Conservation (phyloP, 2,113 vertebrate species). For the Mus pahari region DNA sequence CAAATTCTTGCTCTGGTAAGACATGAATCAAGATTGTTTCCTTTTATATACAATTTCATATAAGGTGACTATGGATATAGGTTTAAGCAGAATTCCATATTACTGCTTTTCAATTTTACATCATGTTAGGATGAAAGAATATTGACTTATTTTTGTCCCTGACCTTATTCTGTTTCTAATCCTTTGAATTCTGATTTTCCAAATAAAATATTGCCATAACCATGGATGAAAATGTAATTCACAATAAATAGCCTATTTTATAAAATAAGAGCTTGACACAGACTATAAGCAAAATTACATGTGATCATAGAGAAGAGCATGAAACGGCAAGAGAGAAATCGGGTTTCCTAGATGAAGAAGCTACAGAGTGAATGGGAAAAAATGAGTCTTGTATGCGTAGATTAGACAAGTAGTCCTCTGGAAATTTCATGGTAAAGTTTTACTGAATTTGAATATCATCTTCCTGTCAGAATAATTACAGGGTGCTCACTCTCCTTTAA, state of each 20-base stretch:
- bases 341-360: not conserved
- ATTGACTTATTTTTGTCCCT: not conserved
- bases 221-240: constrained; percentile 1
- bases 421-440: constrained; percentile 40
- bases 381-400: not conserved
- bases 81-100: not conserved
- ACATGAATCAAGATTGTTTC: not conserved
- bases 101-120: constrained; percentile 3
- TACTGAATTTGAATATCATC: constrained; percentile 49
- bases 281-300: not conserved
- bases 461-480: constrained; percentile 30
- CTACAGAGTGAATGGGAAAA: not conserved
- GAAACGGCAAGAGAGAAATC: not conserved
- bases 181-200: constrained; percentile 1
- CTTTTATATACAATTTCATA: constrained; percentile 7
- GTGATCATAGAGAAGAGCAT: not conserved
- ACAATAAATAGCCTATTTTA: not conserved
- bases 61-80: not conserved
- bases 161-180: not conserved
- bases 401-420: not conserved
- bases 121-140: not conserved
- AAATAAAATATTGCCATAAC: constrained; percentile 27
- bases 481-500: constrained; percentile 26
- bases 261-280: not conserved
- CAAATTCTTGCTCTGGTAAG: not conserved